These are phyloP conservation scores for Dascyllus trimaculatus DNA, from an alignment of 2,113 vertebrate genomes.

Conservation along the genomic window DNA sequence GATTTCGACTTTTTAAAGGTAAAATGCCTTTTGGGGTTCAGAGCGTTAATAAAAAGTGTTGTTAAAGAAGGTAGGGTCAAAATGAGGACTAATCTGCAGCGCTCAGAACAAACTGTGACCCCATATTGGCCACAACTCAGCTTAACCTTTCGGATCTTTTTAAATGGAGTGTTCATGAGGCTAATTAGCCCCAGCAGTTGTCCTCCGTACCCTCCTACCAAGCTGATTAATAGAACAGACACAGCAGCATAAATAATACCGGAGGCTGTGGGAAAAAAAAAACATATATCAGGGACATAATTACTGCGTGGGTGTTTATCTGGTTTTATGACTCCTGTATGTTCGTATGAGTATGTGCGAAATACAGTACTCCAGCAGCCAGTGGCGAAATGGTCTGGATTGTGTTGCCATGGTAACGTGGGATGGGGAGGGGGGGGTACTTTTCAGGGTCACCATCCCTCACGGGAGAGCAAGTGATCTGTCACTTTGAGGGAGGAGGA, in stretches of 20 bases:
- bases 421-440: slow-evolving; percentile 3
- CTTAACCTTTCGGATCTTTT: slow-evolving; percentile 29
- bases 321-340: slow-evolving; percentile 4
- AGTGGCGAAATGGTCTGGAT: slow-evolving; percentile 9
- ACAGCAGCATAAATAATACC: slow-evolving; percentile 1
- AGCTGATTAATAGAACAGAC: slow-evolving; percentile 18
- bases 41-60: background rate
- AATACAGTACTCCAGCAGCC: slow-evolving; percentile 17
- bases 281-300: slow-evolving; percentile 15
- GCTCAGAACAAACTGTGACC: background rate
- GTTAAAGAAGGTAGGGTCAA: background rate
- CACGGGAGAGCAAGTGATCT: slow-evolving; percentile 43
- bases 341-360: background rate
- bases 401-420: slow-evolving; percentile 72
- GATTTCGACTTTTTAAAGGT: too few species aligned
- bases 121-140: background rate
- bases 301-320: background rate
- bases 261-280: background rate
- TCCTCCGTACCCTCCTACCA: background rate
- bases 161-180: slow-evolving; percentile 16
- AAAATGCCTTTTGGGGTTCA: too few species aligned
- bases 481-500: slow-evolving; percentile 14
- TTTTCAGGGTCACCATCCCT: slow-evolving; percentile 60
- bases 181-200: slow-evolving; percentile 27
- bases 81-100: background rate